These are phyloP conservation scores for Drosophila gunungcola DNA, from an alignment of 1,140 invertebrate species.

Conservation along the genomic window DNA sequence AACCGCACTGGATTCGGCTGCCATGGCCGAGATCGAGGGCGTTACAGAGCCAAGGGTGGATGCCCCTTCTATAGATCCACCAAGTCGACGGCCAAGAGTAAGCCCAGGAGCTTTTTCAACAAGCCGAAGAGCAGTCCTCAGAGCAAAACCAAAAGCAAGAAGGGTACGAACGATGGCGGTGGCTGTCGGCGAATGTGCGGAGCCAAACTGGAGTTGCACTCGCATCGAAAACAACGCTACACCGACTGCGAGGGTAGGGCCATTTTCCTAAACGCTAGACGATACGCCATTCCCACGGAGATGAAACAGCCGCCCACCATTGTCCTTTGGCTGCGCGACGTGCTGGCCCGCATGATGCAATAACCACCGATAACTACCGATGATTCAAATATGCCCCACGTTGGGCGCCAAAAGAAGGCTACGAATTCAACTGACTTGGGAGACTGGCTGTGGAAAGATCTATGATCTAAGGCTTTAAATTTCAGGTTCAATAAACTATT, in stretches of 20 bases:
- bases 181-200: neutral
- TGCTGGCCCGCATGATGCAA: constrained; percentile 4
- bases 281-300: constrained; percentile 68
- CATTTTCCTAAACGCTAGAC: constrained; percentile 57
- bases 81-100: constrained; percentile 2
- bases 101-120: neutral
- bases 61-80: neutral
- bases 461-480: neutral
- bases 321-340: constrained; percentile 49
- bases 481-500: constrained; percentile 4
- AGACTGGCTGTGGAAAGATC: neutral
- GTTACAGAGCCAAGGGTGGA: neutral
- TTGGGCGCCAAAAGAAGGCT: neutral
- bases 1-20: constrained; percentile 4
- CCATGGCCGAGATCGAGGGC: neutral
- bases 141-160: constrained; percentile 3
- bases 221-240: constrained; percentile 12
- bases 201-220: neutral
- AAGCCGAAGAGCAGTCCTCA: neutral
- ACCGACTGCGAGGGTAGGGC: constrained; percentile 61
- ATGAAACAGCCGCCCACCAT: constrained; percentile 75
- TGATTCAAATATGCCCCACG: no score
- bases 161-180: no score
- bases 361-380: neutral
- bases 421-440: neutral